phyloP scores from a whole-genome alignment of 2,113 vertebrate genomes.

The Strigops habroptila region DNA sequence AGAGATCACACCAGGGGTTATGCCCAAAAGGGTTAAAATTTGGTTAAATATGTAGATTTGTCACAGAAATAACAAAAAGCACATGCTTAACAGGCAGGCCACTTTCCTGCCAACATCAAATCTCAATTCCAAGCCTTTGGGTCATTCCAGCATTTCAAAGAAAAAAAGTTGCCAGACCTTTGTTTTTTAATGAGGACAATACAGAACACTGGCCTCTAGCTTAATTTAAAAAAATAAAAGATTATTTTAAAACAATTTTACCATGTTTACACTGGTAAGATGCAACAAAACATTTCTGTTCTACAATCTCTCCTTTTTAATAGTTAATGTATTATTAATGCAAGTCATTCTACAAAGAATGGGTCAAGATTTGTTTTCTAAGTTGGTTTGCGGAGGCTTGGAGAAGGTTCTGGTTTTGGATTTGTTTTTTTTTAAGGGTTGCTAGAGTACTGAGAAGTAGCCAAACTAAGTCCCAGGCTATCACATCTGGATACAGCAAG shows the following conservation, averaged over 20 bases:
- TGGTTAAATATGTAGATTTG: not conserved
- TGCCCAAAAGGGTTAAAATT: not conserved
- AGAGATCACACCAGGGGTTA: not conserved
- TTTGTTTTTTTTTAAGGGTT: not conserved
- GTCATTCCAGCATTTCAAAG: constrained; percentile 6
- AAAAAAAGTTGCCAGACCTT: constrained; percentile 7
- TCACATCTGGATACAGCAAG: not conserved
- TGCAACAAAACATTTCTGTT: not conserved
- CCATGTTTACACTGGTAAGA: not conserved
- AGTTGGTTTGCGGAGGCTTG: not conserved
- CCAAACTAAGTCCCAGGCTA: not conserved
- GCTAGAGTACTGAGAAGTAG: not conserved
- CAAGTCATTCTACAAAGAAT: not conserved
- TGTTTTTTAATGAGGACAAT: not conserved
- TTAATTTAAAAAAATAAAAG: not conserved
- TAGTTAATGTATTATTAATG: not conserved
- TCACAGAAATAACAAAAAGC: constrained; percentile 31
- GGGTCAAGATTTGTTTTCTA: not conserved
- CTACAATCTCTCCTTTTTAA: not conserved
- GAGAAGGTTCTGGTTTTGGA: not conserved
- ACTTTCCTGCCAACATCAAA: constrained; percentile 28
- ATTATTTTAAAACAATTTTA: not conserved
- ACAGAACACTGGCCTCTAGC: not conserved
- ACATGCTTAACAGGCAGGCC: not conserved
- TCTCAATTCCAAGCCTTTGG: constrained; percentile 32